Conservation (phyloP, 2,113 vertebrate species). For the Euleptes europaea region DNA sequence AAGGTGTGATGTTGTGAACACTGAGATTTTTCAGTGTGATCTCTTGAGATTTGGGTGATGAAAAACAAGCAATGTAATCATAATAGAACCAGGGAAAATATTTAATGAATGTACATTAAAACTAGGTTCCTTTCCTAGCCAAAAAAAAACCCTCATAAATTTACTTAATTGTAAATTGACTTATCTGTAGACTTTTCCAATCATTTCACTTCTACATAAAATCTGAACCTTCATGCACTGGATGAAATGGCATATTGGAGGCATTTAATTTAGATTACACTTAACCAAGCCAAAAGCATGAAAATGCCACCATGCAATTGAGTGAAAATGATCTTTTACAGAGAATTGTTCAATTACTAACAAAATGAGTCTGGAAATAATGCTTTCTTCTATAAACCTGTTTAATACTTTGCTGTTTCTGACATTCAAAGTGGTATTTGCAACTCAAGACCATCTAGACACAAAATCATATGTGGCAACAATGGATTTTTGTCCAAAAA, state of each 20-base stretch:
- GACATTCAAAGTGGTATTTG: slow-evolving; percentile 25
- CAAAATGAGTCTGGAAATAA: slow-evolving; percentile 61
- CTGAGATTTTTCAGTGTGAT: neutral
- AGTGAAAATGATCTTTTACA: slow-evolving; percentile 64
- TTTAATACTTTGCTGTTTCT: slow-evolving; percentile 54
- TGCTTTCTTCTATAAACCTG: slow-evolving; percentile 62
- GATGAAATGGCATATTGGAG: slow-evolving; percentile 45
- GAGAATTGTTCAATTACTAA: slow-evolving; percentile 56
- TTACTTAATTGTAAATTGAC: slow-evolving; percentile 37
- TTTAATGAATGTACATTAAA: neutral
- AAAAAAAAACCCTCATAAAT: neutral
- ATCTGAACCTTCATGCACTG: slow-evolving; percentile 20
- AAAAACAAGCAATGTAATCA: slow-evolving; percentile 4
- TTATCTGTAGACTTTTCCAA: slow-evolving; percentile 30
- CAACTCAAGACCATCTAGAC: slow-evolving; percentile 13
- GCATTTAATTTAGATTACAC: slow-evolving; percentile 34
- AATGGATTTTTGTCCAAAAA: slow-evolving; percentile 8
- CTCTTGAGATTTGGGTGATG: neutral
- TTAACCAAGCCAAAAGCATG: slow-evolving; percentile 54
- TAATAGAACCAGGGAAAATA: neutral
- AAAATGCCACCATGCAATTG: slow-evolving; percentile 62
- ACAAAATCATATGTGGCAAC: neutral
- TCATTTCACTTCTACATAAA: slow-evolving; percentile 41
- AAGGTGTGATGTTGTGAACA: neutral
- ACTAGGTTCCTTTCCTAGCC: slow-evolving; percentile 3